Conservation (phyloP, 2,797 vertebrate genomes). For the Dallia pectoralis region DNA sequence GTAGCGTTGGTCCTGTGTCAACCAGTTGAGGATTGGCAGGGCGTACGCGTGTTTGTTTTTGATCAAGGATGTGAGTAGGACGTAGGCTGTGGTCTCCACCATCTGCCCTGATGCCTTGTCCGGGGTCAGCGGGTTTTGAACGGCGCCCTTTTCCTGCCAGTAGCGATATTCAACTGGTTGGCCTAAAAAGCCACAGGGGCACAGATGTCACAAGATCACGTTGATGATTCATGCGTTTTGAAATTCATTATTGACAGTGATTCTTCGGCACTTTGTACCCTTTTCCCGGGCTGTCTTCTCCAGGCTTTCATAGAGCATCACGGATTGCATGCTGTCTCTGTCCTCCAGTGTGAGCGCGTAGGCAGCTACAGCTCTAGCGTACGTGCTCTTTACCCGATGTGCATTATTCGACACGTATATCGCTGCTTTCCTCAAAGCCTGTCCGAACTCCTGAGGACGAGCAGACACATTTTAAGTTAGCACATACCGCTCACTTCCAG, state of each 20-base stretch:
- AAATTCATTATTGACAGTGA: background rate
- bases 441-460: slow-evolving; percentile 68
- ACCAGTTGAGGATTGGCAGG: slow-evolving; percentile 83
- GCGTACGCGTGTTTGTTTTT: slow-evolving; percentile 75
- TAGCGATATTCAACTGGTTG: slow-evolving; percentile 74
- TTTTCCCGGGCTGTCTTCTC: slow-evolving; percentile 69
- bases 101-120: slow-evolving; percentile 70
- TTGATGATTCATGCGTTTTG: background rate
- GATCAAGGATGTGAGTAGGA: slow-evolving; percentile 75
- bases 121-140: slow-evolving; percentile 54
- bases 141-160: slow-evolving; percentile 77
- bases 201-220: background rate
- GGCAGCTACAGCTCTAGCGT: slow-evolving; percentile 77
- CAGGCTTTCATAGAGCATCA: slow-evolving; percentile 51
- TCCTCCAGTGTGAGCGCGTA: slow-evolving; percentile 82
- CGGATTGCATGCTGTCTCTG: slow-evolving; percentile 25
- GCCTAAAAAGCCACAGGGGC: slow-evolving; percentile 62
- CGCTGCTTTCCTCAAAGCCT: slow-evolving; percentile 67
- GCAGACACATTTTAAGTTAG: background rate
- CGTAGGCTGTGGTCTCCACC: slow-evolving; percentile 88
- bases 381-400: slow-evolving; percentile 72
- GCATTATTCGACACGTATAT: slow-evolving; percentile 73
- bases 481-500: background rate
- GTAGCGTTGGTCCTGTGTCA: slow-evolving; percentile 85
- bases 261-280: slow-evolving; percentile 58